Evolutionary conservation across 2,113 vertebrate genomes (phyloP), one percentile per base, ranked within the genome.

Genomic region (Etheostoma cragini): DNA sequence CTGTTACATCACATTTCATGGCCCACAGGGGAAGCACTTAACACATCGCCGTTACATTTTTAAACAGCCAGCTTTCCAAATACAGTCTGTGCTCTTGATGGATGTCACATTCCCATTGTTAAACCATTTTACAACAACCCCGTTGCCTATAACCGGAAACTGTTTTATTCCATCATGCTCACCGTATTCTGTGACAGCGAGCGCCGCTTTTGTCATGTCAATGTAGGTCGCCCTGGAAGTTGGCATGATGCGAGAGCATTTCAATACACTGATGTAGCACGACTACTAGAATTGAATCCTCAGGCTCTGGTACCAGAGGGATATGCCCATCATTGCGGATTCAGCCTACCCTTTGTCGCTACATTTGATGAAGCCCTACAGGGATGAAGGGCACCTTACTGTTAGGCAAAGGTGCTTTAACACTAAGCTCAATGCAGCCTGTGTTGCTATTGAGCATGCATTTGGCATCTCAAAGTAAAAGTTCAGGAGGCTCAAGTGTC

Each of bases 401-500:
- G 3, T 14, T 4, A 54, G 13, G 33, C 33, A 22, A 4, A 6
- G 2, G 7, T 0, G 16, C 15, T 42, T 57, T 4, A 57, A 19
- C 14, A 22, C 5, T n/a, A 53, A 35, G 13, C 49, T 53, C n/a
- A 68, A n/a, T 35, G 17, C 26, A 35, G 66, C 30, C 15, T 0
- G 12, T 52, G 19, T n/a, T 24, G 30, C 30, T 30, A 30, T 30
- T 30, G 30, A 54, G 50, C 50, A n/a, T 69, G 30, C 33, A 16
- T 69, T 69, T 22, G 38, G 12, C 19, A 54, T 30, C 30, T 30
- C 4, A 30, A 30, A 30, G 30, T 30, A 2, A 0, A 56, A 70
- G 22, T 71, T 57, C 16, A 71, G 8, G 8, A 42, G 50, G 67
- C 50, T 56, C 33, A 56, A 56, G 35, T 70, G 35, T 56, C 52